These are phyloP conservation scores for Leptinotarsa undecemlineata DNA, from an alignment of 1,140 invertebrate genomes.

Conservation along the genomic window DNA sequence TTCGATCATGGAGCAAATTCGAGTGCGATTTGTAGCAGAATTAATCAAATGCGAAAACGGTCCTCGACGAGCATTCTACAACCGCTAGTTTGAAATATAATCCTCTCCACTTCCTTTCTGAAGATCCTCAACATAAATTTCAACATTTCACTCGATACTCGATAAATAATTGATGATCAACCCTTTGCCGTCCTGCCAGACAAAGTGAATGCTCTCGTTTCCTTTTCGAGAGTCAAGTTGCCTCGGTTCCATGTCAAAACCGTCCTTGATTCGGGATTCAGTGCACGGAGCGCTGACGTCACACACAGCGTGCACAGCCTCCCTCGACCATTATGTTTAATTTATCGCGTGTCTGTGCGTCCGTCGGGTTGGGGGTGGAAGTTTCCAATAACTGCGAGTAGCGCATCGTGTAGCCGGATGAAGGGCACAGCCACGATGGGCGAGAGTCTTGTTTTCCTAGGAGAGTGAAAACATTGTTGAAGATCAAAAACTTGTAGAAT, in stretches of 20 bases:
- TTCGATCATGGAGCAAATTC: no score
- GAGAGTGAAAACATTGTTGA: no score
- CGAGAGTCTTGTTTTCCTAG: not conserved
- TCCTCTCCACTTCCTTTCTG: not conserved
- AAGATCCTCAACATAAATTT: not conserved
- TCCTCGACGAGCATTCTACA: not conserved
- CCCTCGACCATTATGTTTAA: conserved; percentile 21
- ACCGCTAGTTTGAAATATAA: conserved; percentile 1
- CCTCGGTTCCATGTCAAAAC: conserved; percentile 12
- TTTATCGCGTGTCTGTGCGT: conserved; percentile 21
- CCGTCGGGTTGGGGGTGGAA: not conserved
- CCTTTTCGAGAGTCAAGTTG: conserved; percentile 10
- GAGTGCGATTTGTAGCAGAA: not conserved
- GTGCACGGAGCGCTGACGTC: conserved; percentile 24
- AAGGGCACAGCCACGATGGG: not conserved
- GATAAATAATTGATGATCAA: conserved; percentile 12
- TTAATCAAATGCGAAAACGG: not conserved
- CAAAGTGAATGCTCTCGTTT: conserved; percentile 16
- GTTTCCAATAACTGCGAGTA: conserved; percentile 5
- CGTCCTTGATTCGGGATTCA: conserved; percentile 16
- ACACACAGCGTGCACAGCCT: conserved; percentile 22
- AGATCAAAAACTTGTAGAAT: no score
- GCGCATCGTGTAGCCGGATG: conserved; percentile 4
- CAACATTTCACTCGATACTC: conserved; percentile 4
- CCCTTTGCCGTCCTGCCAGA: not conserved